Base-by-base conservation (phyloP, 2,888 invertebrate genomes). In the Busseola fusca region DNA sequence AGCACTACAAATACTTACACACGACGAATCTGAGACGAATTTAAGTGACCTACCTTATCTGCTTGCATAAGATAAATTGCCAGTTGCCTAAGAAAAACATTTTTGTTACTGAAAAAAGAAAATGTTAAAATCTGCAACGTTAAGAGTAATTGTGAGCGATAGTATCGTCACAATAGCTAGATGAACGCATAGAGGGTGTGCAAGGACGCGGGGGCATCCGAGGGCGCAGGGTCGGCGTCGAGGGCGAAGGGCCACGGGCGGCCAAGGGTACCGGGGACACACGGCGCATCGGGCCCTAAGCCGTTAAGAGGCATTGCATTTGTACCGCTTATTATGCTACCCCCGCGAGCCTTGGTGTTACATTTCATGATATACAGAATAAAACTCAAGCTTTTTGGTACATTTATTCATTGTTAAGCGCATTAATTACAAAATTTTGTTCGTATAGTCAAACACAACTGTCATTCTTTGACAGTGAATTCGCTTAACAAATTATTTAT, bases 251-350 rank as follows among this genome's bases (percentile, higher is more conserved):
- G 90, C 87, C 88, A 91, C 88, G 89, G 88, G 80, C 88, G 87
- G 85, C 90, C 93, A 94, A 94, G 94, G 94, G 93, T 93, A 92
- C 87, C 71, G 78, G 78, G 89, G 88, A 88, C 89, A 80, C 81
- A 80, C 69, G 80, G 78, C 88, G 89, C 86, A 87, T 87, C 83
- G 76, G 79, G 82, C 84, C 83, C 86, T 88, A 89, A 88, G 88
- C 88, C 83, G 83, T 84, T 85, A 86, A 83, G 78, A 85, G 80
- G 77, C 78, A 74, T 70, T 87, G 87, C 89, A 89, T 86, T 88
- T 79, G 80, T 84, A 86, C 86, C 81, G 79, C 83, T 85, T 87
- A 87, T 84, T 86, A 85, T 84, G 80, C 84, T 84, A 85, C 78
- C 78, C 85, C 76, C 76, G 83, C 64, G 70, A 79, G 63, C 58